These are phyloP conservation scores for Cecidostiba fungosa DNA, from an alignment of 2,888 invertebrate genomes.

Conservation along the genomic window DNA sequence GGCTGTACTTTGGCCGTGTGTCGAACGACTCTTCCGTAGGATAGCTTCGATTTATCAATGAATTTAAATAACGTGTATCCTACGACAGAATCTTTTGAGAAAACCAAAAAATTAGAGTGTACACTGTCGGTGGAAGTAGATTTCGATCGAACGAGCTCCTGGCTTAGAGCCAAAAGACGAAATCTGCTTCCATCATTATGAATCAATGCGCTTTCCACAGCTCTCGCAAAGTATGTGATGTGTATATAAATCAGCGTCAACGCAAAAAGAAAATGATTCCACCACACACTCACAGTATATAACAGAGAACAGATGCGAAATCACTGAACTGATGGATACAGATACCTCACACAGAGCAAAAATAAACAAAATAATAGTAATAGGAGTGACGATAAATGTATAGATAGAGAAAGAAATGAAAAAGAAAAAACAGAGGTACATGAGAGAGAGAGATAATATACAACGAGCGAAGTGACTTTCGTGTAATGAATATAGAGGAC, in stretches of 20 bases:
- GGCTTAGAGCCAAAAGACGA: neutral
- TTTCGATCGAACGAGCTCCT: neutral
- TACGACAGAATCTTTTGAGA: neutral
- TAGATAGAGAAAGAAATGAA: neutral
- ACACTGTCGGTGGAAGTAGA: neutral
- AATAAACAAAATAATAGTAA: neutral
- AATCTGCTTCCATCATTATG: slow-evolving; percentile 38
- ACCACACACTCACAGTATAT: neutral
- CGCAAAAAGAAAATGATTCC: slow-evolving; percentile 26
- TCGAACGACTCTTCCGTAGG: slow-evolving; percentile 31
- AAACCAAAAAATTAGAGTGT: neutral
- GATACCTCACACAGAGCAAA: neutral
- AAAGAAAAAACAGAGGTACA: slow-evolving; percentile 54
- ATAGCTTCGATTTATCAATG: neutral
- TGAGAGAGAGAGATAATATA: slow-evolving; percentile 63
- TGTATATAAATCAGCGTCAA: slow-evolving; percentile 19
- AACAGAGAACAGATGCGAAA: slow-evolving; percentile 46
- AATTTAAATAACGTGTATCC: neutral
- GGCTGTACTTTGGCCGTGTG: slow-evolving; percentile 2
- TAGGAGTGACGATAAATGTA: slow-evolving; percentile 5
- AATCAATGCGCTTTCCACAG: neutral
- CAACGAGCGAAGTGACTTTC: slow-evolving; percentile 68
- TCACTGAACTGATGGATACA: slow-evolving; percentile 1
- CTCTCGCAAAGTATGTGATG: neutral
- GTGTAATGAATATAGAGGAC: slow-evolving; percentile 65